Evolutionary conservation across 1,140 invertebrate genomes (phyloP).

Genomic region (Carcinoscorpius rotundicauda): DNA sequence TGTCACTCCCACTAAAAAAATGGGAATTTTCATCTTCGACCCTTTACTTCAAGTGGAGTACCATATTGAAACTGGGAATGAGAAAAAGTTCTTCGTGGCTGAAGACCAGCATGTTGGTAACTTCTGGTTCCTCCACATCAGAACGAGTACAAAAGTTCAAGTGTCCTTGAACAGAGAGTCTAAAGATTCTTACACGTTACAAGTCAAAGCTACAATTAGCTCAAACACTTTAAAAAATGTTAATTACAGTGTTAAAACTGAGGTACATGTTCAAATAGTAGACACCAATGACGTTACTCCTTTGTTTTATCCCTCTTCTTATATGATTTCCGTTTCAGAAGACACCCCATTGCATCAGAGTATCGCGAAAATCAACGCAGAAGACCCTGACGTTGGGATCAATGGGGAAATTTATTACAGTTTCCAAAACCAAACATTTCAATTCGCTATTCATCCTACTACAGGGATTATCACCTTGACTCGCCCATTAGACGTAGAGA

Average conservation of each 20-base stretch:
- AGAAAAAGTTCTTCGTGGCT: constrained; percentile 82
- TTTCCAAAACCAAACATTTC: constrained; percentile 62
- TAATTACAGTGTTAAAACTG: constrained; percentile 34
- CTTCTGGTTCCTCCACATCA: constrained; percentile 80
- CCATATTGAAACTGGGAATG: constrained; percentile 69
- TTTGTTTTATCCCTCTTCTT: constrained; percentile 62
- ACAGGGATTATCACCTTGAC: constrained; percentile 76
- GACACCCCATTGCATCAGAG: constrained; percentile 64
- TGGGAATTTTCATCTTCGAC: constrained; percentile 46
- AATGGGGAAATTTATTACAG: constrained; percentile 96
- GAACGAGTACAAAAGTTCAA: constrained; percentile 62
- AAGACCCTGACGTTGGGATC: constrained; percentile 84
- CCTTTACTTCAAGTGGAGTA: constrained; percentile 47
- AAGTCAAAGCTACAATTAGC: constrained; percentile 53
- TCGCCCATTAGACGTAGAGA: constrained; percentile 50
- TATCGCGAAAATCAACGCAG: constrained; percentile 45
- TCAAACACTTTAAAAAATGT: constrained; percentile 7
- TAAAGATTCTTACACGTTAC: constrained; percentile 64
- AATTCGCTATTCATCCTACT: constrained; percentile 84
- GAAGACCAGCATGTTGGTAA: constrained; percentile 69
- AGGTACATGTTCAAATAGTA: constrained; percentile 61
- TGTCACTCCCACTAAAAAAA: constrained; percentile 47
- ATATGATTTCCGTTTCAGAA: constrained; percentile 72
- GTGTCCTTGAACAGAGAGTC: constrained; percentile 76
- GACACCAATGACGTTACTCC: constrained; percentile 89